Base-by-base conservation (phyloP, 2,113 vertebrate species). In the Stomatorhinus ivindoensis region DNA sequence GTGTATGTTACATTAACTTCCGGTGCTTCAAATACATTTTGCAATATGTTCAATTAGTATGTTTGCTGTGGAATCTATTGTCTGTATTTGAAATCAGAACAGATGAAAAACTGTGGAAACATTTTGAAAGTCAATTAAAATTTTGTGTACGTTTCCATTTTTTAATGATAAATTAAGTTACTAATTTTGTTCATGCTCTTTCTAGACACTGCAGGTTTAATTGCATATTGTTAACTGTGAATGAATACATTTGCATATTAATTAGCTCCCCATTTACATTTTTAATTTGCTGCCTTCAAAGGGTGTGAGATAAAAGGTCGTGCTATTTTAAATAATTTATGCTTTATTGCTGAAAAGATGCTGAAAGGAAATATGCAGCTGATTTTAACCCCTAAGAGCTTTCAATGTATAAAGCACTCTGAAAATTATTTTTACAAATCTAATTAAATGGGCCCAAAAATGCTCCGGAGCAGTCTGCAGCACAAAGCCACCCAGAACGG, bases 281-380 rank as follows among this genome's bases (percentile, higher is more conserved):
- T 99, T 99, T 99, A 99, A 99, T 99, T 99, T 99, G 98, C 98
- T 98, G 98, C 98, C 98, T 99, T 99, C 98, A 99, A 99, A 99
- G 98, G 98, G 98, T 98, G 98, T 98, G 98, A 98, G 98, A 99
- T 99, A 99, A 99, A 99, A 99, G 98, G 98, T 99, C 98, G 98
- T 98, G 98, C 99, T 98, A 99, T 99, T 99, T 99, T 99, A 99
- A 99, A 99, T 99, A 99, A 99, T 99, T 99, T 99, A 99, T 99
- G 98, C 98, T 99, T 97, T 98, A 98, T 98, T 98, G 98, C 98
- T 99, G 98, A 98, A 99, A 99, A 99, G 98, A 97, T 97, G 97
- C 97, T 97, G 98, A 99, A 98, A 98, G 97, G 97, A 98, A 99
- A 98, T 98, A 97, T 97, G 98, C 97, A 97, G 97, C 97, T 97